A percentile compares a stretch with the other conserved stretches of the same genome.
phyloP scores from a whole-genome alignment of 1,140 invertebrate species.

The Dufourea novaeangliae region DNA sequence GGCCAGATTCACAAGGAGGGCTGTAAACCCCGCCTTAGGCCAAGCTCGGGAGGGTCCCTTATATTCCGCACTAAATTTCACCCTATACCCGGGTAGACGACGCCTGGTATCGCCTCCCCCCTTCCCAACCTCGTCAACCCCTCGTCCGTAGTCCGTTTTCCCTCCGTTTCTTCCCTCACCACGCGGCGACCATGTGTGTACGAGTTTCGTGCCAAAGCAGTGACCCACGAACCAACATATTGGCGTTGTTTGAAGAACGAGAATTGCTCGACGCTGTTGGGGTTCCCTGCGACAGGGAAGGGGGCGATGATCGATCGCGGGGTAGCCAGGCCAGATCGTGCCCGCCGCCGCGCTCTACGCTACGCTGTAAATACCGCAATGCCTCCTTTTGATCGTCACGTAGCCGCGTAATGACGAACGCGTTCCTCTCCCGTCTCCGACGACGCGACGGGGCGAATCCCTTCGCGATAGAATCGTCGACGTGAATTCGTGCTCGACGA shows the following conservation, averaged over 20 bases:
- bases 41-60: constrained; percentile 68
- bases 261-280: constrained; percentile 68
- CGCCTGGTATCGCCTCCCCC: neutral
- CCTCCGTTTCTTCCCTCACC: constrained; percentile 39
- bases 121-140: neutral
- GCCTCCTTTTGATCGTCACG: constrained; percentile 56
- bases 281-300: constrained; percentile 56
- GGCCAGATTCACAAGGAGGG: constrained; percentile 77
- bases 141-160: neutral
- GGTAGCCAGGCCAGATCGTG: constrained; percentile 49
- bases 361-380: constrained; percentile 51
- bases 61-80: constrained; percentile 74
- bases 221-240: constrained; percentile 77
- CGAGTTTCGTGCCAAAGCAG: constrained; percentile 69
- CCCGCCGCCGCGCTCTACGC: no score
- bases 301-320: constrained; percentile 56
- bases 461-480: constrained; percentile 36
- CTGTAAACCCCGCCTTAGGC: constrained; percentile 76
- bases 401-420: constrained; percentile 57
- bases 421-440: constrained; percentile 39
- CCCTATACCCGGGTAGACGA: constrained; percentile 64
- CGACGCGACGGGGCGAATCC: constrained; percentile 11
- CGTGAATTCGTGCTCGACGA: constrained; percentile 42
- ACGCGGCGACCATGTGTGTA: constrained; percentile 51
- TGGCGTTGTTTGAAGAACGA: constrained; percentile 76